Base-by-base conservation (phyloP, 2,113 vertebrate genomes). In the Capreolus pygargus region DNA sequence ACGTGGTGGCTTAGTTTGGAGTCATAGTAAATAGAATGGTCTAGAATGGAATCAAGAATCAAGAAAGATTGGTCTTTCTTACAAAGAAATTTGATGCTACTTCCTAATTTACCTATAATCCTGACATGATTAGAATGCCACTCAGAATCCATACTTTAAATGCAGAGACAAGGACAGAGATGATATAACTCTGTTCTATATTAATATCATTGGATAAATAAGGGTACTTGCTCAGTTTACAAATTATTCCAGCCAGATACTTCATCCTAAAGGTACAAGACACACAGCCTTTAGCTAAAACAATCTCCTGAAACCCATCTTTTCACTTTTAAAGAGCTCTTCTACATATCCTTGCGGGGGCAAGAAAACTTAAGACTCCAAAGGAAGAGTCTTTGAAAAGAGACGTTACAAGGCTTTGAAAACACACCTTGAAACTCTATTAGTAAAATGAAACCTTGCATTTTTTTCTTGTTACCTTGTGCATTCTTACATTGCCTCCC, bases 401-500 rank as follows among this genome's bases (percentile, higher is more conserved):
- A 74, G 16, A 88, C 58, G 36, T 55, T 57, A 21, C 13, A 36
- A 83, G 58, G 39, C 21, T 78, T 70, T 47, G 27, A 89, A 86
- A 94, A 87, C 23, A 84, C 70, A 89, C 55, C 55, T 96, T 95
- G 47, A 79, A 92, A 91, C n/a, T 96, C 95, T 47, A 89, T 67
- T 93, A 91, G 55, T 67, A 76, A 78, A 95, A 97, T 58, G 50
- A 79, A 91, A 74, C 16, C 43, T 33, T 78, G 27, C 6, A 3
- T n/a, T 89, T 86, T 95, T 91, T 58, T 60, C 95, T 60, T 86
- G 21, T 91, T 95, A 74, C 78, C 58, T 50, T 74, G 39, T 60
- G 27, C 50, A 17, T 97, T 97, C 95, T 98, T 86, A 93, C 95
- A 97, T 54, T 81, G 39, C 33, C 97, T 98, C 98, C 83, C 93